These are phyloP conservation scores for Ormyrus labotus DNA, from an alignment of 2,888 invertebrate species.

Conservation along the genomic window DNA sequence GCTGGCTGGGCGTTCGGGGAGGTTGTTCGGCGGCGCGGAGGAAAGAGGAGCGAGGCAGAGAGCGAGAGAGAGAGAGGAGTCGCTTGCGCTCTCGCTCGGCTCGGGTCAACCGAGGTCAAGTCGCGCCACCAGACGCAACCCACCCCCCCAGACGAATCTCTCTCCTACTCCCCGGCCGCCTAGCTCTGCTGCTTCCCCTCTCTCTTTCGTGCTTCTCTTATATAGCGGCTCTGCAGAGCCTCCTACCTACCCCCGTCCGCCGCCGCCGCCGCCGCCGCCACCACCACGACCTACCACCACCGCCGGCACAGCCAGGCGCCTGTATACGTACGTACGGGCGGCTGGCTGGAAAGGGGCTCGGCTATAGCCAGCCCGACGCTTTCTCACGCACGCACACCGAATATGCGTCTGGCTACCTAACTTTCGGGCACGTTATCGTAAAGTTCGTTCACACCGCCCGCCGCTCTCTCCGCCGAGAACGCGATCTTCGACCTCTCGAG, in stretches of 20 bases:
- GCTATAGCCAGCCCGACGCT: slow-evolving; percentile 35
- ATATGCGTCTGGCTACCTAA: slow-evolving; percentile 62
- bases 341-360: background rate
- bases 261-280: background rate
- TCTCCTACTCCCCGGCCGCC: slow-evolving; percentile 61
- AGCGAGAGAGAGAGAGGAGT: slow-evolving; percentile 60
- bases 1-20: slow-evolving; percentile 62
- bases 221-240: slow-evolving; percentile 37
- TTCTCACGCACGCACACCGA: slow-evolving; percentile 61
- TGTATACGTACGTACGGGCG: too few species aligned
- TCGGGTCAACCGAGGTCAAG: slow-evolving; percentile 76
- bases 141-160: slow-evolving; percentile 65
- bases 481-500: slow-evolving; percentile 55
- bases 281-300: too few species aligned
- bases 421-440: slow-evolving; percentile 62
- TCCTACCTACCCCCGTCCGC: slow-evolving; percentile 50
- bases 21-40: slow-evolving; percentile 54
- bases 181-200: slow-evolving; percentile 57
- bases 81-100: slow-evolving; percentile 52
- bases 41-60: slow-evolving; percentile 57
- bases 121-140: slow-evolving; percentile 75
- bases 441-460: slow-evolving; percentile 60
- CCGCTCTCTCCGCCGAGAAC: slow-evolving; percentile 23
- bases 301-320: too few species aligned
- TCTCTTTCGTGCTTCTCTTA: slow-evolving; percentile 35